Base-by-base conservation (phyloP, 1,140 invertebrate genomes). In the Zaprionus tsacasi region DNA sequence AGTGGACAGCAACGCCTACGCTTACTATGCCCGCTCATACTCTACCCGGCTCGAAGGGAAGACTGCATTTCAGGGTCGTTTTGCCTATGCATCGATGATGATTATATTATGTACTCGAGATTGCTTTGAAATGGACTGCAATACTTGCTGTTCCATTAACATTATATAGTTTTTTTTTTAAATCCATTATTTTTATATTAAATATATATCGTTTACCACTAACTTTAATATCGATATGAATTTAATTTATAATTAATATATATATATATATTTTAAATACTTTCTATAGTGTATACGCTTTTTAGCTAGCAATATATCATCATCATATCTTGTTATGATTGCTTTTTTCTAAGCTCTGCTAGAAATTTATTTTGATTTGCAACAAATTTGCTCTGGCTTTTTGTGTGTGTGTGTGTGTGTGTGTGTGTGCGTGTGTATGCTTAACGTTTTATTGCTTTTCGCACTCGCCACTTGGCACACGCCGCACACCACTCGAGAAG, bases 361-460 rank as follows among this genome's bases (percentile, higher is more conserved):
- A 66, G 63, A 78, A 89, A 89, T 89, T 89, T 89, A 87, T 89
- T 89, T 89, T 89, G 85, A 89, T 89, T 89, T 89, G 86, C 85
- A 80, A 79, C 78, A 81, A 89, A 89, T 89, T 89, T 89, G 70
- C 76, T 85, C 27, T 35, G 54, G 76, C 64, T 81, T 88, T 83
- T 85, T 83, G 40, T 43, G 68, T 66, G 70, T 64, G 70, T 66
- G 70, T 70, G 48, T 43, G 70, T 67, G 61, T 81, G 48, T 61
- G 68, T 61, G 73, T 65, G 73, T 77, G 73, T 69, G 52, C 54
- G 70, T 76, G 35, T 74, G 71, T 74, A 70, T 74, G 66, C 71
- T 74, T 74, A 74, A 70, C 71, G 71, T 69, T 89, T 88, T 88
- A 88, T 88, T 89, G 86, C 85, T 88, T 88, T 88, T 72, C 65